Conservation (phyloP, 2,888 invertebrate species). For the Hyposoter dolosus region DNA sequence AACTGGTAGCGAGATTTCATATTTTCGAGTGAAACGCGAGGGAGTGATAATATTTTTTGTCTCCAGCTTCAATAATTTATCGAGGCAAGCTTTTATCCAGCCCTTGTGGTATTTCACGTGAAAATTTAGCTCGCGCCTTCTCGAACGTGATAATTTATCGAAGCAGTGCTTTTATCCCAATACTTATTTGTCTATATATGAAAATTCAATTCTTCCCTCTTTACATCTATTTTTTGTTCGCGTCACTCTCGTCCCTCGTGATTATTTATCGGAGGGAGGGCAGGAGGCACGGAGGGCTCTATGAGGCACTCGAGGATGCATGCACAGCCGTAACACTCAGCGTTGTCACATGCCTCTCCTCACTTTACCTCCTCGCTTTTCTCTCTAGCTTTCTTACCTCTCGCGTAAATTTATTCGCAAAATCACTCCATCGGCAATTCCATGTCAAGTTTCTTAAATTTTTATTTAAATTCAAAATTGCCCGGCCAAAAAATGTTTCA, state of each 20-base stretch:
- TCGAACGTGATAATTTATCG: constrained; percentile 60
- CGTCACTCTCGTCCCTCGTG: constrained; percentile 16
- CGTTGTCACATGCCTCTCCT: constrained; percentile 24
- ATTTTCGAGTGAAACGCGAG: not conserved
- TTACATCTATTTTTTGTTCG: not conserved
- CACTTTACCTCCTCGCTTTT: constrained; percentile 22
- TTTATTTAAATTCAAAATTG: not conserved
- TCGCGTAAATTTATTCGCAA: constrained; percentile 53
- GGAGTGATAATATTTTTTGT: not conserved
- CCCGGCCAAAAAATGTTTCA: not conserved
- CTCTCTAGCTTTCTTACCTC: constrained; percentile 37
- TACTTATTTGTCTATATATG: constrained; percentile 59
- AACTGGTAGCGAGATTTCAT: not conserved
- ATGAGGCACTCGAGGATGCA: constrained; percentile 48
- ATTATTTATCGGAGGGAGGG: constrained; percentile 60
- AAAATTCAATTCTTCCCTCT: constrained; percentile 48
- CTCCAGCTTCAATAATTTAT: constrained; percentile 31
- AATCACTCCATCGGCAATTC: constrained; percentile 3
- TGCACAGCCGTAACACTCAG: constrained; percentile 18
- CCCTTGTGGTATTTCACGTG: not conserved
- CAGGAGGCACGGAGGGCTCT: constrained; percentile 22
- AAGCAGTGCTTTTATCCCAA: constrained; percentile 46
- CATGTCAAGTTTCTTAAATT: not conserved
- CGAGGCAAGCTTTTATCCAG: constrained; percentile 47
- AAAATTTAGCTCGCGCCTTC: constrained; percentile 7